A percentile compares a stretch with the other conserved stretches of the same genome.
Conservation (phyloP, 1,140 invertebrate genomes). For the Microplitis demolitor region DNA sequence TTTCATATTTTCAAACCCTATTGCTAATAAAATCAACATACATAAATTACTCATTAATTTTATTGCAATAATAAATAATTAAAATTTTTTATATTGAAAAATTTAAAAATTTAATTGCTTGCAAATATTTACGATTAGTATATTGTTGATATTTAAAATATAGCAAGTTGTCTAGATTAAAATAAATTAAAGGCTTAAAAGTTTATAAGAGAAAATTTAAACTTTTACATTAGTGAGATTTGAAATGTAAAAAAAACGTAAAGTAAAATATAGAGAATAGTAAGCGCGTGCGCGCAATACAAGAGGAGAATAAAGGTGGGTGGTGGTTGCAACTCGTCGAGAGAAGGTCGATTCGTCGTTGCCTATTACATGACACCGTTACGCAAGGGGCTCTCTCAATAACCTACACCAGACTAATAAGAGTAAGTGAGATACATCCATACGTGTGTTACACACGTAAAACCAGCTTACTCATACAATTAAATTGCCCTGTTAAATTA, state of each 20-base stretch:
- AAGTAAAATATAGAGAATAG: not conserved
- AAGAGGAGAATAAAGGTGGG: slow-evolving; percentile 33
- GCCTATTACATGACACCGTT: slow-evolving; percentile 47
- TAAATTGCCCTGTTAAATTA: no score
- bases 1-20: no score
- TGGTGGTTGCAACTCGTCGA: slow-evolving; percentile 28
- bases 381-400: slow-evolving; percentile 36
- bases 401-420: not conserved
- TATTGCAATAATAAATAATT: no score
- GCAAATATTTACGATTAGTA: no score
- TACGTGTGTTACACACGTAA: not conserved
- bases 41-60: no score
- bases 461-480: not conserved
- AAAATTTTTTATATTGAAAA: no score
- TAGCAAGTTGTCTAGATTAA: no score
- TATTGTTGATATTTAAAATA: no score
- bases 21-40: no score
- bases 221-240: not conserved
- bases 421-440: not conserved
- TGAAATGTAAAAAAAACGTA: not conserved
- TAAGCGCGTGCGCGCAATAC: not conserved
- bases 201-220: no score
- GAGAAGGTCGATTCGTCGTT: slow-evolving; percentile 47
- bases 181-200: no score
- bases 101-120: no score